Evolutionary conservation across 1,140 invertebrate genomes (phyloP), one percentile per base, ranked within the genome.

Genomic region (Himalopsyche phryganea): DNA sequence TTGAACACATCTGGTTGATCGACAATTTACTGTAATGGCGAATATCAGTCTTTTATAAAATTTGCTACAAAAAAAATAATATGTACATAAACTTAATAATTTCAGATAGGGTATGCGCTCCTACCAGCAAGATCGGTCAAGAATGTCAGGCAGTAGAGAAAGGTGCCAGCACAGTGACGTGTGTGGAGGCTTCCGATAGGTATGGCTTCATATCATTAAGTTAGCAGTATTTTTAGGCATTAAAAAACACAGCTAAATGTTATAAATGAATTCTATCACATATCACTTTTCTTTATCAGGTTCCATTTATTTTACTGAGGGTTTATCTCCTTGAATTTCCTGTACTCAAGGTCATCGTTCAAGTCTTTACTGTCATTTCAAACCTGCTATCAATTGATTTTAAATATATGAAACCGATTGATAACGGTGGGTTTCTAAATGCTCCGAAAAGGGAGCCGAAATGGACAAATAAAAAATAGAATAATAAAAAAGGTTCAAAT

Each of bases 51-150:
- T n/a, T n/a, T n/a, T n/a, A n/a, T n/a, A n/a, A n/a, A n/a, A n/a
- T n/a, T n/a, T n/a, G n/a, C n/a, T n/a, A n/a, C n/a, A n/a, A n/a
- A n/a, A n/a, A n/a, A n/a, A n/a, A n/a, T n/a, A n/a, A n/a, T n/a
- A n/a, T n/a, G n/a, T n/a, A n/a, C n/a, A n/a, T n/a, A n/a, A n/a
- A n/a, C n/a, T 28, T 28, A 28, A 28, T 9, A 5, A 28, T 61
- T 56, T 18, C 45, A 64, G 61, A 57, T 45, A 52, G 15, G 44
- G 57, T 60, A 23, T 64, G 61, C 17, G 50, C 58, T 19, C 19
- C n/a, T 13, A 14, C 14, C 14, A 32, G 50, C 9, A 28, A 14
- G n/a, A 33, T 6, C 1, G 5, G 6, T 14, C 23, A 28, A 28
- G 53, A 61, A 14, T 61, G 62, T 40, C 62, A 61, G 32, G 42